Percentiles rank a stretch among this genome's conserved stretches.
Conservation (phyloP, 2,797 vertebrate species). For the Melanitta fusca region DNA sequence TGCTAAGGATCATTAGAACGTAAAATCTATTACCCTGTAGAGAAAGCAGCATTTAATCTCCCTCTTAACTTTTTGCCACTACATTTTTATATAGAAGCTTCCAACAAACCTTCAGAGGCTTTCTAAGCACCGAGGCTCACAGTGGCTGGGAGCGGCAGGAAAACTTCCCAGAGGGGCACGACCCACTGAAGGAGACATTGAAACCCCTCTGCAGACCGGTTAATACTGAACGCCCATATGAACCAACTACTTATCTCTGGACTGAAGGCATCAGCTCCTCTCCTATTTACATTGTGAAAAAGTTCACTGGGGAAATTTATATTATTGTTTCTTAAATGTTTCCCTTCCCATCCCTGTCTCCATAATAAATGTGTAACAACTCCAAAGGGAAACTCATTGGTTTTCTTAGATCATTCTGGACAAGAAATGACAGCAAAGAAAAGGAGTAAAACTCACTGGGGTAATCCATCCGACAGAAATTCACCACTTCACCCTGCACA, state of each 20-base stretch:
- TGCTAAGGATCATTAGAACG: not conserved
- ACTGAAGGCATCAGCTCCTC: not conserved
- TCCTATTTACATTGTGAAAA: not conserved
- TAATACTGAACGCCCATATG: not conserved
- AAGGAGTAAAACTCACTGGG: not conserved
- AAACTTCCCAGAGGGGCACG: rapidly evolving
- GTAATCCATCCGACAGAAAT: not conserved
- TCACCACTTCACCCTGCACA: not conserved
- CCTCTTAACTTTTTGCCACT: not conserved
- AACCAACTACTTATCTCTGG: not conserved
- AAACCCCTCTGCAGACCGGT: rapidly evolving
- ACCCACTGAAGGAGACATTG: not conserved
- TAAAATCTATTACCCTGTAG: not conserved
- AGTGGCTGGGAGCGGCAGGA: not conserved
- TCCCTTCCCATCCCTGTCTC: not conserved
- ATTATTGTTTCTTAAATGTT: not conserved
- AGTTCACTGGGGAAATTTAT: not conserved
- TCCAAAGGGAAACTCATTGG: not conserved
- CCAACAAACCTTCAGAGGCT: not conserved
- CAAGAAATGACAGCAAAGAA: not conserved
- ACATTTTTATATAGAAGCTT: not conserved
- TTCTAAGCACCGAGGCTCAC: not conserved
- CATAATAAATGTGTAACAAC: rapidly evolving
- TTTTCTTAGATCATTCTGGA: not conserved
- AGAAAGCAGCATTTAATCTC: not conserved